Percentiles rank a stretch among this genome's conserved stretches.
Evolutionary conservation across 92 coral and sea anemone species (phyloP).

Genomic region (Micromussa lordhowensis): DNA sequence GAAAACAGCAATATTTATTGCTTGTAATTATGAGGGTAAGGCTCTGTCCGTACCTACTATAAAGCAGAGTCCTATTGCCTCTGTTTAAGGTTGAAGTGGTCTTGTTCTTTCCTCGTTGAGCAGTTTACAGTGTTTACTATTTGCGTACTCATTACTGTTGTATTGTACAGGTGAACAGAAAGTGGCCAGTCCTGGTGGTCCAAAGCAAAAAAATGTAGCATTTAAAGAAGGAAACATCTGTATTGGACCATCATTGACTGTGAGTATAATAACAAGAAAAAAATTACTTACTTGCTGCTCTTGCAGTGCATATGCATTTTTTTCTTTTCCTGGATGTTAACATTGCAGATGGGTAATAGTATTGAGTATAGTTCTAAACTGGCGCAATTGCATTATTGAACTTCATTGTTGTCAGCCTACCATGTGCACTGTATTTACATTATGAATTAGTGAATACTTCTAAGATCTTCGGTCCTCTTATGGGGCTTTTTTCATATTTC

Average conservation of each 20-base stretch:
- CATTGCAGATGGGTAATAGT: no score
- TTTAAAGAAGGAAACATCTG: slow-evolving; percentile 28
- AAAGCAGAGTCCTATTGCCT: slow-evolving; percentile 4
- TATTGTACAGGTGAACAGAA: neutral
- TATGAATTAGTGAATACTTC: no score
- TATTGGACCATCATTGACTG: slow-evolving; percentile 35
- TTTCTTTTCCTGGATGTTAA: no score
- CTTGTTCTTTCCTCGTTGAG: slow-evolving; percentile 5
- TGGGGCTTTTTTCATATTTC: no score
- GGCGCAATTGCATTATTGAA: no score
- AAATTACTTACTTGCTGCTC: slow-evolving; percentile 17
- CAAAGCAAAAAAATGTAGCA: slow-evolving; percentile 8
- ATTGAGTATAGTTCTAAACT: no score
- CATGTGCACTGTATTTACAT: no score
- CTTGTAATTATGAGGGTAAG: neutral
- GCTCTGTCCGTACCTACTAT: neutral
- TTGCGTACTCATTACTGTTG: neutral
- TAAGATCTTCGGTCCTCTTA: no score
- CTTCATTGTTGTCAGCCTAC: no score
- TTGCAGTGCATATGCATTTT: slow-evolving; percentile 20
- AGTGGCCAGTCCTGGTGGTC: neutral
- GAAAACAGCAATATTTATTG: neutral
- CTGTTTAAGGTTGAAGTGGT: slow-evolving; percentile 4
- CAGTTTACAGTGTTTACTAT: slow-evolving; percentile 1
- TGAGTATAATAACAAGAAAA: slow-evolving; percentile 8